Evolutionary conservation across 2,113 vertebrate genomes (phyloP), one percentile per base, ranked within the genome.

Genomic region (Mastomys natalensis): DNA sequence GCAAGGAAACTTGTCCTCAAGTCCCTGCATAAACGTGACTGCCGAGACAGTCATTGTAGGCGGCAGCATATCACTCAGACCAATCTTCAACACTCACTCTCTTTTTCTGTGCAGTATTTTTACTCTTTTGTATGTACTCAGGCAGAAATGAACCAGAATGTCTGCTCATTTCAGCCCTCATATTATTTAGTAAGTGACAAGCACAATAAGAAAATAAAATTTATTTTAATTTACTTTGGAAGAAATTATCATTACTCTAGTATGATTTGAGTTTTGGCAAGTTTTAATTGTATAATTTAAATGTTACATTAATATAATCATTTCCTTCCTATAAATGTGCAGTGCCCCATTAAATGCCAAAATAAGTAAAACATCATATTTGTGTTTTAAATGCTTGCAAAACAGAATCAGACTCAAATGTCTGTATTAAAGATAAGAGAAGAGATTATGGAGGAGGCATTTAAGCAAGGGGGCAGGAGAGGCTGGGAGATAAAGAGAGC

Each of bases 281-380:
- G 90, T 92, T 92, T 89, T 95, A 91, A 82, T 16, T 90, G 37
- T 82, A 10, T 72, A 95, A 68, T 92, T 87, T 93, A 96, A 94
- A 92, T 60, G 81, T 37, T 94, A 94, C 24, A 31, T 94, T 68
- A 92, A 95, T 60, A 93, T 88, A 73, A 78, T 77, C 9, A 7
- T 45, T 97, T 95, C 37, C 62, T 94, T 94, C 24, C 60, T 93
- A 16, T 87, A 72, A 60, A 82, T 77, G 45, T 43, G 19, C 0
- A 68, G 6, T n/a, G 53, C 21, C 9, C 45, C 31, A 90, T 97
- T 78, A 91, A 95, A 94, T 92, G 53, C 11, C 76, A 85, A 97
- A 97, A 91, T 64, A 95, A 70, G 78, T 17, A 95, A 96, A 96
- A 96, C 31, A 74, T 11, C 29, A 73, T 24, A 29, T 96, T 80